A percentile compares a stretch with the other conserved stretches of the same genome.
Evolutionary conservation across 2,888 invertebrate species (phyloP).

Genomic region (Ariolimax columbianus): DNA sequence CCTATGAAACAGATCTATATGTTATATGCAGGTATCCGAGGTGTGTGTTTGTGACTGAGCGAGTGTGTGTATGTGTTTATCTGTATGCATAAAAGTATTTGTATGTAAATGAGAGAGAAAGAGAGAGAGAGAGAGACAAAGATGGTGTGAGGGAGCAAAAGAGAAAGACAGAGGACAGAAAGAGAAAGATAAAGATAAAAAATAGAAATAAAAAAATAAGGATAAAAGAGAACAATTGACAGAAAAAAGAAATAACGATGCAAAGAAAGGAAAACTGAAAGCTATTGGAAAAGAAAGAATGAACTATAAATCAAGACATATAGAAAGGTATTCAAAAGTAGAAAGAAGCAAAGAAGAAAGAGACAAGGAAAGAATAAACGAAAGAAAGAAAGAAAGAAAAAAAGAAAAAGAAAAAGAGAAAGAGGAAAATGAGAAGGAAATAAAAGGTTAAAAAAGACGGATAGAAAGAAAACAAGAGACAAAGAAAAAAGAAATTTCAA

Average conservation of each 20-base stretch:
- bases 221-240: background rate
- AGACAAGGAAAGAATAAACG: background rate
- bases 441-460: background rate
- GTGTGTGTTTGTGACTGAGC: no score
- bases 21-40: no score
- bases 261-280: background rate
- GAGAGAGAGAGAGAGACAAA: background rate
- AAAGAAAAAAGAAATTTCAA: background rate
- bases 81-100: background rate
- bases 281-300: no score
- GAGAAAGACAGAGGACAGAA: no score
- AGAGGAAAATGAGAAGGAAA: background rate
- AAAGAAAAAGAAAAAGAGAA: background rate
- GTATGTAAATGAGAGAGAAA: background rate
- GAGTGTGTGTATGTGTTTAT: background rate
- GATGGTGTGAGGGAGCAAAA: background rate
- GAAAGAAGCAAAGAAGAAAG: background rate
- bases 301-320: background rate
- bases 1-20: no score
- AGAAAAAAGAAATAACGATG: background rate
- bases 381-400: background rate
- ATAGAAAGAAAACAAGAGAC: background rate
- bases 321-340: background rate
- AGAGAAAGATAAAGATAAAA: no score
- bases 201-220: background rate